Base-by-base conservation (phyloP, 2,113 vertebrate species). In the Cricetomys ansorgei region DNA sequence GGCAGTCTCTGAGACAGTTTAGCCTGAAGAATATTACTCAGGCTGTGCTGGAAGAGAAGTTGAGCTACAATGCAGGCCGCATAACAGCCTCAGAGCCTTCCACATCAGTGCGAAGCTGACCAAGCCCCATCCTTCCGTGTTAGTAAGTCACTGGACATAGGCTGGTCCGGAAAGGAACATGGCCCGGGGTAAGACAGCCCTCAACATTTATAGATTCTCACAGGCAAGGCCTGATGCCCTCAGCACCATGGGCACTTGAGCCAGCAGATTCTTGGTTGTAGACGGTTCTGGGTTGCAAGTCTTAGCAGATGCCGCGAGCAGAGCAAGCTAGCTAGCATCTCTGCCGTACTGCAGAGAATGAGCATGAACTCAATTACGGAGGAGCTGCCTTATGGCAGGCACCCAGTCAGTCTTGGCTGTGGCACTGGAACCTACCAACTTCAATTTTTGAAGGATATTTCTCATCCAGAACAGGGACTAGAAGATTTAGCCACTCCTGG, bases 371-470 rank as follows among this genome's bases (percentile, higher is more conserved):
- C 76, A 86, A 89, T 83, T 0, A 5, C 34, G 23, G 50, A 96
- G 62, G 43, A 57, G 21, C 4, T 85, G 91, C 55, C 64, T 70
- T 79, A 43, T 43, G 27, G 40, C 62, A 86, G 76, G 37, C n/a
- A 84, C 29, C 27, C 31, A 81, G 1, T 57, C 40, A 87, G 5
- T 89, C 62, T 93, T 92, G 37, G 25, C 53, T 91, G 27, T 45
- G 62, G 59, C 81, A 85, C 21, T 34, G 40, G 43, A 40, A 80
- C 50, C n/a, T 57, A 55, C 65, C 48, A 70, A 37, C 12, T 37
- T n/a, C 34, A 37, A 93, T 91, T 93, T 94, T 92, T 84, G 73
- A 27, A 55, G 40, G 13, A 53, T 65, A 59, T 88, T 77, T 94
- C 92, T 73, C 43, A 89, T 37, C 34, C 15, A 59, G 55, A 79